Conservation (phyloP, 1,140 invertebrate genomes). For the Drosophila micromelanica region DNA sequence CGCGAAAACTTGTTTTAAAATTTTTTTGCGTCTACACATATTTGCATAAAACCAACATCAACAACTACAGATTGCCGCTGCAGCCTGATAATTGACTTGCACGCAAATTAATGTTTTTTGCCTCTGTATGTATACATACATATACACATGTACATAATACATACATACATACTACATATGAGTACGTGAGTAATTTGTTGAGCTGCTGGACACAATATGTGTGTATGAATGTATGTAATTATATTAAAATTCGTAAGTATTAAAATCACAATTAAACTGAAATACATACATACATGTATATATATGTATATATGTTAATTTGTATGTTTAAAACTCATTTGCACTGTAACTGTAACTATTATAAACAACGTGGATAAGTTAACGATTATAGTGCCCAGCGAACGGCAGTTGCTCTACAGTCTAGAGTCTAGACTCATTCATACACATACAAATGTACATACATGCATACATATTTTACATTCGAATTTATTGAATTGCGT, state of each 20-base stretch:
- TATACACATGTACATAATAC: not conserved
- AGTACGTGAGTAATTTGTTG: not conserved
- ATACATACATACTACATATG: not conserved
- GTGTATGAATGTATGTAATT: no score
- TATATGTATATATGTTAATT: no score
- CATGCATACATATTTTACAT: not conserved
- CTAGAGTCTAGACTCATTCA: not conserved
- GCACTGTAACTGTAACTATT: no score
- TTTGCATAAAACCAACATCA: slow-evolving; percentile 48
- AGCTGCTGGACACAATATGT: not conserved
- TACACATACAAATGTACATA: not conserved
- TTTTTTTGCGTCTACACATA: slow-evolving; percentile 32
- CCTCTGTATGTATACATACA: slow-evolving; percentile 8
- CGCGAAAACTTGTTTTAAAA: slow-evolving; percentile 8
- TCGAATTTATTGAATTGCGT: not conserved
- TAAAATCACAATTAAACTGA: no score
- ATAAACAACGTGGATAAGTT: no score
- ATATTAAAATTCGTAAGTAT: no score
- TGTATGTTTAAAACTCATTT: no score
- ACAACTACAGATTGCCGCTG: slow-evolving; percentile 27
- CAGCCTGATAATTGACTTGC: slow-evolving; percentile 77
- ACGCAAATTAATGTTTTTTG: slow-evolving; percentile 78
- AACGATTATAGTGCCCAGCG: no score
- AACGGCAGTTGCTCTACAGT: no score
- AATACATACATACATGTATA: no score